These are phyloP conservation scores for Falco biarmicus DNA, from an alignment of 2,797 vertebrate species.

Conservation along the genomic window DNA sequence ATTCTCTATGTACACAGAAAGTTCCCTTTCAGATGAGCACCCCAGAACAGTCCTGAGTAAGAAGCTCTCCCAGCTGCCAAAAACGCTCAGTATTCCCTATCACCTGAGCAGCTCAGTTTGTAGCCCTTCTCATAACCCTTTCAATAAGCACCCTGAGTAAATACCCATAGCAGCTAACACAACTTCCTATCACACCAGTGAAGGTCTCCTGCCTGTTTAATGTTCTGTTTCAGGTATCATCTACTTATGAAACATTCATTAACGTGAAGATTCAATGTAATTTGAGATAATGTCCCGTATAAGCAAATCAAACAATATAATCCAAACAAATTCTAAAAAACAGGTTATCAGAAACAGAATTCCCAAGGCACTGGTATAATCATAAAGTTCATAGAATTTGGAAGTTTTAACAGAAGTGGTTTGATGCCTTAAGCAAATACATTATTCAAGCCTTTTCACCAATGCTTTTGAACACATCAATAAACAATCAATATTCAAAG, in stretches of 20 bases:
- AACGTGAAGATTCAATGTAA: not conserved
- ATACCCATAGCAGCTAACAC: not conserved
- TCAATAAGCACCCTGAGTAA: not conserved
- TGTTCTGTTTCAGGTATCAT: not conserved
- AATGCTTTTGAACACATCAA: not conserved
- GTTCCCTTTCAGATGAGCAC: not conserved
- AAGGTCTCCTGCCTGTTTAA: not conserved
- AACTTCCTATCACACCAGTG: not conserved
- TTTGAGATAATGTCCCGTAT: not conserved
- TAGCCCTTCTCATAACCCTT: not conserved
- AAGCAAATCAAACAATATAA: not conserved
- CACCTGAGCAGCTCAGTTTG: not conserved
- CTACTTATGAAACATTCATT: not conserved
- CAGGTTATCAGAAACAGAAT: not conserved
- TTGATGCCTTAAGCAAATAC: not conserved
- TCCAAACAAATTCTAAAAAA: not conserved
- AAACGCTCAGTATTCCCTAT: not conserved
- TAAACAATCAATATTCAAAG: not conserved
- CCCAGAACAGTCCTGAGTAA: not conserved
- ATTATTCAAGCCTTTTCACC: not conserved
- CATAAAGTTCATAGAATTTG: not conserved
- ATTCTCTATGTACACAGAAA: not conserved
- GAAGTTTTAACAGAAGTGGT: not conserved
- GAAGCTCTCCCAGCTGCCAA: not conserved
- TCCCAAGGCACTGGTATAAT: not conserved